Evolutionary conservation across 1,140 invertebrate species (phyloP).

Genomic region (Atta cephalotes): DNA sequence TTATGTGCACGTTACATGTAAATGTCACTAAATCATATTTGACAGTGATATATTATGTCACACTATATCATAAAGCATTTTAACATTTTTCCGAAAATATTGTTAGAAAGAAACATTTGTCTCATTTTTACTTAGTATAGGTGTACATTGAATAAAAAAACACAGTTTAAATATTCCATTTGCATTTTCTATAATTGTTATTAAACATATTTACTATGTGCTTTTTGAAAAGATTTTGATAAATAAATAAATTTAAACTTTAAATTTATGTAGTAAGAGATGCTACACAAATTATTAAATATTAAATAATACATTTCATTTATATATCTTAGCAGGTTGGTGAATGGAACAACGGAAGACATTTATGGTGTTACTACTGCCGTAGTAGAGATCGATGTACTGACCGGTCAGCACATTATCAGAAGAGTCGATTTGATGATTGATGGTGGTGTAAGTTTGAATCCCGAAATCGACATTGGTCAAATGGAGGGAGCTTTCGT

Average conservation of each 20-base stretch:
- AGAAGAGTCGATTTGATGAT: slow-evolving; percentile 91
- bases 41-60: background rate
- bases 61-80: background rate
- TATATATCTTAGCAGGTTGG: background rate
- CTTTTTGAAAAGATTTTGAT: background rate
- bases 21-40: slow-evolving; percentile 25
- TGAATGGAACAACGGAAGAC: too few relatives aligned
- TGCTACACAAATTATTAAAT: background rate
- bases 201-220: background rate
- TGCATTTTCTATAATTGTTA: too few relatives aligned
- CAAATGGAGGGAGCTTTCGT: slow-evolving; percentile 95
- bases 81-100: background rate
- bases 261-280: background rate
- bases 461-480: slow-evolving; percentile 93
- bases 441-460: slow-evolving; percentile 92
- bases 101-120: background rate
- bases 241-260: background rate
- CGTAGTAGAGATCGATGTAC: slow-evolving; percentile 92
- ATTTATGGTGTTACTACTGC: slow-evolving; percentile 88
- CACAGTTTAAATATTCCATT: background rate
- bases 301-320: background rate
- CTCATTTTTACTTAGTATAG: background rate
- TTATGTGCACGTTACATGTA: slow-evolving; percentile 89
- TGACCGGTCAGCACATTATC: slow-evolving; percentile 91
- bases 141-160: background rate